Conservation (phyloP, 2,113 vertebrate species). For the Odontesthes bonariensis region DNA sequence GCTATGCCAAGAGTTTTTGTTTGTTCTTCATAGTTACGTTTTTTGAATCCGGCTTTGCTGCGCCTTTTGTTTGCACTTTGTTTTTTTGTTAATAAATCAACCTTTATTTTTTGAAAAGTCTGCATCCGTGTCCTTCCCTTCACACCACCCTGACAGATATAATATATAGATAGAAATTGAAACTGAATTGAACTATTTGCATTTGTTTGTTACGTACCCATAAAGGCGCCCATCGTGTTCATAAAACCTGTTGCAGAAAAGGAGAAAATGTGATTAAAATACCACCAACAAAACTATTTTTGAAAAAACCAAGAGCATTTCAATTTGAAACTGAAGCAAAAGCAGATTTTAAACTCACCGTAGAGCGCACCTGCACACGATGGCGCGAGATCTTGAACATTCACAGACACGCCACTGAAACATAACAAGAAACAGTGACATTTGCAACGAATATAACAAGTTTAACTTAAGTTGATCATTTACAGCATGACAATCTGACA, state of each 20-base stretch:
- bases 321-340: background rate
- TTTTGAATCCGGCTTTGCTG: too few species aligned
- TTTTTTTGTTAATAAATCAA: too few species aligned
- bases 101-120: too few species aligned
- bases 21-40: too few species aligned
- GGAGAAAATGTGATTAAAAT: background rate
- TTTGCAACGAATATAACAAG: background rate
- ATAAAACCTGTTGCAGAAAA: slow-evolving; percentile 86
- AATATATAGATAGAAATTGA: too few species aligned
- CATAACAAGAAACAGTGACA: background rate
- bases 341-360: slow-evolving; percentile 79
- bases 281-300: background rate
- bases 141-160: too few species aligned
- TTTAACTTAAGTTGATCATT: background rate
- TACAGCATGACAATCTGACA: background rate
- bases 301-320: background rate
- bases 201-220: slow-evolving; percentile 80
- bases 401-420: slow-evolving; percentile 88
- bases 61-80: too few species aligned
- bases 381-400: slow-evolving; percentile 92
- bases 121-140: too few species aligned
- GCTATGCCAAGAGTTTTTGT: too few species aligned
- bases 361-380: slow-evolving; percentile 90
- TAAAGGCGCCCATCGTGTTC: slow-evolving; percentile 90
- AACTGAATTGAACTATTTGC: background rate